Conservation (phyloP, 2,888 invertebrate species). For the Drosophila acutilabella region DNA sequence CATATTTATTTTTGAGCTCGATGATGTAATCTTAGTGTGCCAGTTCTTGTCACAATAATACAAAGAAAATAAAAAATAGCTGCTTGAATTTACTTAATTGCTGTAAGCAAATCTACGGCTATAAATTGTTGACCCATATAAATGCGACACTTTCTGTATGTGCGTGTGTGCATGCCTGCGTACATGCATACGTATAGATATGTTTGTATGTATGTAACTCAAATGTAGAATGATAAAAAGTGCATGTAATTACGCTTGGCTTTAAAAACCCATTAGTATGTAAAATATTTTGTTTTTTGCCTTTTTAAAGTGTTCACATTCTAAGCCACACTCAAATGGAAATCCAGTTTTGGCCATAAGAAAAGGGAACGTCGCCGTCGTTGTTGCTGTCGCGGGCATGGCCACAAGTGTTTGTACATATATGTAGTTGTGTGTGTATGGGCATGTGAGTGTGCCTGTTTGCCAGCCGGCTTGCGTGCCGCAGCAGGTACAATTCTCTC, state of each 20-base stretch:
- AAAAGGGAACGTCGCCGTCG: conserved; percentile 72
- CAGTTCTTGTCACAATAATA: conserved; percentile 60
- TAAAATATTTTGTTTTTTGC: conserved; percentile 51
- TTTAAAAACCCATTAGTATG: conserved; percentile 74
- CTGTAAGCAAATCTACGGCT: conserved; percentile 71
- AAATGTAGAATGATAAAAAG: conserved; percentile 63
- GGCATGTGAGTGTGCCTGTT: conserved; percentile 27
- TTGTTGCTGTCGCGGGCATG: conserved; percentile 45
- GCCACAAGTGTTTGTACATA: conserved; percentile 11
- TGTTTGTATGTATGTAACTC: conserved; percentile 5
- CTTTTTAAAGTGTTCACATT: conserved; percentile 62
- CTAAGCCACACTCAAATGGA: conserved; percentile 70
- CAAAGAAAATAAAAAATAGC: conserved; percentile 11
- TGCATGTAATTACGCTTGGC: conserved; percentile 75
- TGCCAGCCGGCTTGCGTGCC: conserved; percentile 57
- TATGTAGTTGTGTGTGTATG: conserved; percentile 10
- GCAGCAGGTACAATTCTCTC: conserved; percentile 42
- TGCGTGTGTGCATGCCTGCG: conserved; percentile 15
- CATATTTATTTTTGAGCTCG: conserved; percentile 40
- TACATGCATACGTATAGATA: conserved; percentile 2
- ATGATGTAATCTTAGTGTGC: conserved; percentile 76
- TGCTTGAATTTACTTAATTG: conserved; percentile 74
- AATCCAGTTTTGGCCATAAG: conserved; percentile 79
- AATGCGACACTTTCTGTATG: conserved; percentile 65
- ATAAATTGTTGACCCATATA: conserved; percentile 80